These are phyloP conservation scores for Wiebesia pumilae DNA, from an alignment of 1,140 invertebrate genomes.

Conservation along the genomic window DNA sequence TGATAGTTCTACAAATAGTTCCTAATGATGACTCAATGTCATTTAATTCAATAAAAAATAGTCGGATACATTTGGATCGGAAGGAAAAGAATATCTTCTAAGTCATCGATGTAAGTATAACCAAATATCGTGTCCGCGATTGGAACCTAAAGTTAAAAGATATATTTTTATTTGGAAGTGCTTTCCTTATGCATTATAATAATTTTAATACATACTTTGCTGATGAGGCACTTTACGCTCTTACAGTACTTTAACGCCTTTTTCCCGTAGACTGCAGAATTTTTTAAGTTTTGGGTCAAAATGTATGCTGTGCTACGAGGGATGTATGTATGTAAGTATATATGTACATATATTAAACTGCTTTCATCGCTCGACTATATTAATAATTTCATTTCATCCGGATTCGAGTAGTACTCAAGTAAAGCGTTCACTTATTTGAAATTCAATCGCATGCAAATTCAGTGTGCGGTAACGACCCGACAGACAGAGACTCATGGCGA, in stretches of 20 bases:
- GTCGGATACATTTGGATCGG: no score
- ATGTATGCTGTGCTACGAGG: slow-evolving; percentile 53
- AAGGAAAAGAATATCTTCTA: no score
- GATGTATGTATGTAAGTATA: no score
- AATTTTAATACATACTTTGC: slow-evolving; percentile 40
- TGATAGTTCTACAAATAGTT: no score
- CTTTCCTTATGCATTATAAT: not conserved
- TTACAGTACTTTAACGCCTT: slow-evolving; percentile 33
- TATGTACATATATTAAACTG: slow-evolving; percentile 65
- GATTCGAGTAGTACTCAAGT: slow-evolving; percentile 61
- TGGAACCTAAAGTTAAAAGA: not conserved
- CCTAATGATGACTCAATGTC: no score
- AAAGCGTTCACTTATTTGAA: slow-evolving; percentile 65
- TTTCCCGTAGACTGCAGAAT: slow-evolving; percentile 55
- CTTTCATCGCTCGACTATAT: slow-evolving; percentile 61
- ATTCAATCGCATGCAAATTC: slow-evolving; percentile 70
- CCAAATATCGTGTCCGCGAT: no score
- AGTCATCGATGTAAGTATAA: no score
- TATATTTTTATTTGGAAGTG: not conserved
- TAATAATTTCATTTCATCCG: slow-evolving; percentile 66
- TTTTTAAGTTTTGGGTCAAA: slow-evolving; percentile 64
- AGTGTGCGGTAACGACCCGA: slow-evolving; percentile 54
- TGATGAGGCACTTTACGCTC: slow-evolving; percentile 50
- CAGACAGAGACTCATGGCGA: slow-evolving; percentile 53
- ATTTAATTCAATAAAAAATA: no score